Evolutionary conservation across 2,113 vertebrate genomes (phyloP), one percentile per base, ranked within the genome.

Genomic region (Pagrus major): DNA sequence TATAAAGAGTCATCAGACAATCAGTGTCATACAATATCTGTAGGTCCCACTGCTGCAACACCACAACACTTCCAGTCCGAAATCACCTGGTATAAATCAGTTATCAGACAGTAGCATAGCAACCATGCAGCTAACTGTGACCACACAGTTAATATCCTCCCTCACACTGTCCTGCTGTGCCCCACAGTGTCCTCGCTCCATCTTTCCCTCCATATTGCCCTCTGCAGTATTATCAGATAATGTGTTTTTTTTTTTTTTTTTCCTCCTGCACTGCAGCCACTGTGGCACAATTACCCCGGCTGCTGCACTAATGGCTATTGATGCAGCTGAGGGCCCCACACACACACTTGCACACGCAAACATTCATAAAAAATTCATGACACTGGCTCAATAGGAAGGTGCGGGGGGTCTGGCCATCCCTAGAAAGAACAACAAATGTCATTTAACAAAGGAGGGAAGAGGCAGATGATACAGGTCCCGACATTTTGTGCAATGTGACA

Each of bases 271-370:
- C 89, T 87, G 85, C 89, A 90, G 84, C 87, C 88, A 88, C 92
- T 87, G 92, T 93, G 87, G 88, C 90, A 91, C 91, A 92, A 93
- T 93, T 90, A 93, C 91, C 91, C 89, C 61, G 84, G 87, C 91
- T 88, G 85, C 90, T 84, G 89, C 87, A 91, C 94, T 95, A 94
- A 95, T 93, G 92, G 93, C 87, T 93, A 93, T 94, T 90, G 91
- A 94, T 92, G 91, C 85, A 77, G 86, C 90, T 73, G 74, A 89
- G 80, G 78, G 71, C 72, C 84, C 51, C 82, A 27, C 77, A 29
- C 49, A 81, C 86, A 82, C 86, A 78, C 69, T 58, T 18, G 54
- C 87, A 78, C 87, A 86, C 63, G 54, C 87, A 93, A 85, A 92
- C 84, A 90, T 85, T 90, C 88, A 94, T 94, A 91, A 94, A 94